These are phyloP conservation scores for Bradypodion pumilum DNA, from an alignment of 2,797 vertebrate genomes.

Conservation along the genomic window DNA sequence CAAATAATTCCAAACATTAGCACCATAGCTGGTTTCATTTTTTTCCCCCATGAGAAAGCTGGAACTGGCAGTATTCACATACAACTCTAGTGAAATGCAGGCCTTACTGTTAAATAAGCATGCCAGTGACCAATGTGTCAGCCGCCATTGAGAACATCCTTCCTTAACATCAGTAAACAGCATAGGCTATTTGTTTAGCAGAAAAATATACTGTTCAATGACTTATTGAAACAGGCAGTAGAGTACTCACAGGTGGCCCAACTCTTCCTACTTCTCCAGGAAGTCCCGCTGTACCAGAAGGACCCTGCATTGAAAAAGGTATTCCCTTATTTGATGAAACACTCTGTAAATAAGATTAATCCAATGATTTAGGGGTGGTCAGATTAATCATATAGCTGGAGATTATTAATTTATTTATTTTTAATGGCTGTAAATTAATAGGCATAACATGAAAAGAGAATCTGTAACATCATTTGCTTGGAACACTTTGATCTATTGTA, in stretches of 20 bases:
- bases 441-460: not conserved
- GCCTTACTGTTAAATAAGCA: not conserved
- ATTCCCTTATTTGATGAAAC: not conserved
- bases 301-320: constrained; percentile 78
- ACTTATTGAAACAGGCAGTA: not conserved
- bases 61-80: not conserved
- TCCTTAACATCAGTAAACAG: not conserved
- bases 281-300: constrained; percentile 89
- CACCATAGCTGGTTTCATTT: not conserved
- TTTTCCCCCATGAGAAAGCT: not conserved
- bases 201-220: constrained; percentile 30
- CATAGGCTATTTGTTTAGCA: not conserved
- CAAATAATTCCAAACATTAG: not conserved
- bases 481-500: constrained; percentile 16
- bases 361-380: not conserved
- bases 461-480: not conserved
- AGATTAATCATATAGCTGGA: not conserved
- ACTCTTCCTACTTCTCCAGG: constrained; percentile 87
- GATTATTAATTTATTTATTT: not conserved
- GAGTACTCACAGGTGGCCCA: constrained; percentile 88
- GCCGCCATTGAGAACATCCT: not conserved
- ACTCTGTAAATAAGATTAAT: not conserved
- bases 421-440: not conserved
- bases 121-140: not conserved
- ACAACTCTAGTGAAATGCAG: not conserved